Percentiles rank a stretch among this genome's conserved stretches.
Conservation (phyloP, 37 sponge, comb jelly and placozoan species). For the Geodia barretti region DNA sequence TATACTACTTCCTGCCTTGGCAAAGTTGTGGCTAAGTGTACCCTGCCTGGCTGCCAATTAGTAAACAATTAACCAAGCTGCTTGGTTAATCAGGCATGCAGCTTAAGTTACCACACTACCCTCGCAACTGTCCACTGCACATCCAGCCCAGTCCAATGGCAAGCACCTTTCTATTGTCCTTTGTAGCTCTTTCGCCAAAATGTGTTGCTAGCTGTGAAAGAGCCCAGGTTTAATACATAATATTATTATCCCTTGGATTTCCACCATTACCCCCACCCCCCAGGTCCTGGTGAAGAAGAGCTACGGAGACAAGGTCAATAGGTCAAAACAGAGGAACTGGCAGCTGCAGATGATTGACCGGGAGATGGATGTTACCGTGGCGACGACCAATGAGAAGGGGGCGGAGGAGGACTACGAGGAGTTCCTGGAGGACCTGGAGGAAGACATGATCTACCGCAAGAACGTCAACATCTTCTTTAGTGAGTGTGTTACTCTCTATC, state of each 20-base stretch:
- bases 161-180: too few relatives aligned
- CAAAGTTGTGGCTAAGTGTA: too few relatives aligned
- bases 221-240: too few relatives aligned
- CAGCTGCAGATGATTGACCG: conserved; percentile 75
- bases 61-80: not conserved
- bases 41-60: too few relatives aligned
- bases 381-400: conserved; percentile 12
- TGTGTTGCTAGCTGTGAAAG: too few relatives aligned
- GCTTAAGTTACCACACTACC: not conserved
- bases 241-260: too few relatives aligned
- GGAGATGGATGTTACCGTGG: conserved; percentile 38
- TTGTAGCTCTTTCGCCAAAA: too few relatives aligned
- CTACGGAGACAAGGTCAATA: conserved; percentile 84
- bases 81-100: not conserved
- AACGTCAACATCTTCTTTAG: conserved; percentile 88
- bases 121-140: not conserved
- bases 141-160: too few relatives aligned
- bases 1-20: too few relatives aligned
- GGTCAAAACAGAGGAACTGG: conserved; percentile 88
- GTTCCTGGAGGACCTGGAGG: conserved; percentile 93
- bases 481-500: too few relatives aligned
- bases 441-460: conserved; percentile 71
- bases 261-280: not conserved
- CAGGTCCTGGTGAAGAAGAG: conserved; percentile 93
- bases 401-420: conserved; percentile 75